Evolutionary conservation across 2,797 vertebrate species (phyloP), one percentile per base, ranked within the genome.

Genomic region (Clarias platycephalus): DNA sequence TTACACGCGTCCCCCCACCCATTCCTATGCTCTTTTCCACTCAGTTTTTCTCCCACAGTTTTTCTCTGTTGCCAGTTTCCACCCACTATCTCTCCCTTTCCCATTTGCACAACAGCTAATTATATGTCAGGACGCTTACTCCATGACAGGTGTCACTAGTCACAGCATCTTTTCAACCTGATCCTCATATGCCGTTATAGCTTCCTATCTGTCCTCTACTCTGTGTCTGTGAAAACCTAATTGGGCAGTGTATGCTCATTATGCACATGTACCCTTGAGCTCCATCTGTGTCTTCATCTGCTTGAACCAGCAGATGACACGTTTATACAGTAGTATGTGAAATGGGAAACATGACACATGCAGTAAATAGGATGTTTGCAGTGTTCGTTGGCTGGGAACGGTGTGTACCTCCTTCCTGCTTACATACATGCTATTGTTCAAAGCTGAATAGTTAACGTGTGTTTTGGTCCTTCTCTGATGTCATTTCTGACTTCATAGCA

Each of bases 311-410:
- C 18, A 85, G 76, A 75, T 83, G 53, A 82, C 60, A 40, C 40
- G 12, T 62, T 55, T 72, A 20, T n/a, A n/a, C n/a, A n/a, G n/a
- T n/a, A 3, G 63, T 77, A 26, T 53, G 85, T 66, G 75, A 81
- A 44, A 79, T 76, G 81, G 22, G 71, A 67, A 85, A 76, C 40
- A 75, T 85, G 78, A 81, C 31, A 28, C 64, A 55, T 86, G 74
- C 57, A 71, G 83, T 88, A 85, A 77, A 86, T 84, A 88, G 88
- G 88, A 88, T 89, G 88, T 89, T 89, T 86, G 28, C 62, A 66
- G 64, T 81, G 58, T 72, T 85, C 57, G 13, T 64, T 80, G 58
- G 77, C 83, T 75, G 77, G 64, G 85, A 58, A 85, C 83, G 1
- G 72, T 63, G 28, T 72, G 74, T 60, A 85, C 66, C 58, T 80